A percentile compares a stretch with the other conserved stretches of the same genome.
Evolutionary conservation across 2,888 invertebrate genomes (phyloP).

Genomic region (Helicoverpa assulta): DNA sequence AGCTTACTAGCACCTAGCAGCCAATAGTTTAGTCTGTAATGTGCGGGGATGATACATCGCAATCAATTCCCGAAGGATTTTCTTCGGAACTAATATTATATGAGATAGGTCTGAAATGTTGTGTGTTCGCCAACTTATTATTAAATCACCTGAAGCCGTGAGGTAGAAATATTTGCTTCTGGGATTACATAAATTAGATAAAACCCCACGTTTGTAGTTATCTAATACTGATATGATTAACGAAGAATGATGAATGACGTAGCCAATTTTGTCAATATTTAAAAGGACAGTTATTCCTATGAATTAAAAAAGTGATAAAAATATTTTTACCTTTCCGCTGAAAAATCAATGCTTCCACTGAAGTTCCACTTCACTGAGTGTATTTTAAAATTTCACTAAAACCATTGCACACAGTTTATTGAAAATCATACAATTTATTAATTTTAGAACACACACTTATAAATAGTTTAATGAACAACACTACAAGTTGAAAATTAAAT

Average conservation of each 20-base stretch:
- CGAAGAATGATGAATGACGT: neutral
- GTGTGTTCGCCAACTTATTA: neutral
- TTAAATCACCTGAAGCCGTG: conserved; percentile 26
- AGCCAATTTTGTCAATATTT: neutral
- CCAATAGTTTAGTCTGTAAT: too few relatives aligned
- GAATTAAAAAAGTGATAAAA: neutral
- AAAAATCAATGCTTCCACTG: neutral
- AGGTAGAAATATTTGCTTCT: conserved; percentile 1
- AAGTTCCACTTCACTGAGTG: conserved; percentile 23
- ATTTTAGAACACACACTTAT: neutral
- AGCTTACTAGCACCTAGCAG: too few relatives aligned
- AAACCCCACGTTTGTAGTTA: neutral
- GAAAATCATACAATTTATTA: conserved; percentile 1
- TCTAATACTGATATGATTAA: conserved; percentile 2
- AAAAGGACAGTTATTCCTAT: neutral
- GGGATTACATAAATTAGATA: conserved; percentile 29
- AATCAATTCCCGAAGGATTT: too few relatives aligned
- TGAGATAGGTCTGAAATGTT: too few relatives aligned
- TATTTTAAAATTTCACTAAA: conserved; percentile 35
- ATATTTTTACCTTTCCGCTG: conserved; percentile 30
- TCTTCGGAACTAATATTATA: too few relatives aligned
- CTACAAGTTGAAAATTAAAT: neutral
- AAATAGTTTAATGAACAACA: conserved; percentile 5
- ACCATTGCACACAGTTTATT: neutral
- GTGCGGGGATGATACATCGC: too few relatives aligned